These are phyloP conservation scores for Pollenia griseotomentosa DNA, from an alignment of 2,888 invertebrate species.

Conservation along the genomic window DNA sequence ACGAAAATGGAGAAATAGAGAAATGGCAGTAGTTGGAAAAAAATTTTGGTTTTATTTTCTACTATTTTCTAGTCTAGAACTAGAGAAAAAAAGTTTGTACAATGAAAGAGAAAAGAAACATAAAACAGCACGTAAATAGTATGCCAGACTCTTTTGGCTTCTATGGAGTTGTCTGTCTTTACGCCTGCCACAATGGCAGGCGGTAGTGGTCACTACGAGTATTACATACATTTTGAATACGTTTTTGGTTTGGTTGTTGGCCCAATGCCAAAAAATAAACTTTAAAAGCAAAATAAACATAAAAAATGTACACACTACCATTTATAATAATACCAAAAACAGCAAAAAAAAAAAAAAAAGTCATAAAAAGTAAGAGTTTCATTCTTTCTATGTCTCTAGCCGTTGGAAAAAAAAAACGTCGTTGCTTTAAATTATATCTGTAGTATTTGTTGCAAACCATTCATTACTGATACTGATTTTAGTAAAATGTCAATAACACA, in stretches of 20 bases:
- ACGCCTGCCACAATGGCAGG: constrained; percentile 12
- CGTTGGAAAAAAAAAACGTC: constrained; percentile 1
- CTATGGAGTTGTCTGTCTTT: neutral
- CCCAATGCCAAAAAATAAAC: constrained; percentile 60
- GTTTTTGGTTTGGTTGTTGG: constrained; percentile 51
- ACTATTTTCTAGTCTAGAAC: constrained; percentile 7
- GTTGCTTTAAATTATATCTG: neutral
- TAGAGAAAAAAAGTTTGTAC: constrained; percentile 1
- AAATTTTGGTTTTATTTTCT: constrained; percentile 13
- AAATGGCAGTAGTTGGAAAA: constrained; percentile 12
- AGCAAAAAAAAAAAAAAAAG: neutral
- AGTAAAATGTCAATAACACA: constrained; percentile 55
- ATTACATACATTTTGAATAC: constrained; percentile 16
- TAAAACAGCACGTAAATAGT: constrained; percentile 61
- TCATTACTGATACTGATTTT: constrained; percentile 11
- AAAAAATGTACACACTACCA: constrained; percentile 39
- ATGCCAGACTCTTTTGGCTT: constrained; percentile 53
- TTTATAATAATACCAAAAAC: constrained; percentile 43
- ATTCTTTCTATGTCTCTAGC: constrained; percentile 22
- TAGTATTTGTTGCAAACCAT: constrained; percentile 23
- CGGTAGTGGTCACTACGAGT: constrained; percentile 19
- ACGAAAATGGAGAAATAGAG: constrained; percentile 14
- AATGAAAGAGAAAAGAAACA: constrained; percentile 42
- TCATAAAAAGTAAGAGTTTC: constrained; percentile 70
- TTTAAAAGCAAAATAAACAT: constrained; percentile 43